These are phyloP conservation scores for Sebastes alutus DNA, from an alignment of 2,797 vertebrate species.

Conservation along the genomic window DNA sequence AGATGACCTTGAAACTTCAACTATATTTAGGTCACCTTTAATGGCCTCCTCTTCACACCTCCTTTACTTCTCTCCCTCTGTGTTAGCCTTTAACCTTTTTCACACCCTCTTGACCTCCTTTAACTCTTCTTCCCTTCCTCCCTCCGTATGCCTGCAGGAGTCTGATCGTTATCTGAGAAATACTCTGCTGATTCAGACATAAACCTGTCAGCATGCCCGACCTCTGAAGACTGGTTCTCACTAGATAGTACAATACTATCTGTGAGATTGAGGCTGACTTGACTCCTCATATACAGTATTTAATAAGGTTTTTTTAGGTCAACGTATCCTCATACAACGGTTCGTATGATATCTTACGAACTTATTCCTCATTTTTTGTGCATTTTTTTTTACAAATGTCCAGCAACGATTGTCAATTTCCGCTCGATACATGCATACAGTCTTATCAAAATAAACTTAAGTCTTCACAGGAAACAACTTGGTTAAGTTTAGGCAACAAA, in stretches of 20 bases:
- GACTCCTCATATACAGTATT: not conserved
- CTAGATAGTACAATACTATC: not conserved
- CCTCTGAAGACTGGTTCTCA: not conserved
- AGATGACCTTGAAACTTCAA: constrained; percentile 42
- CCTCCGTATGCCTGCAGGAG: not conserved
- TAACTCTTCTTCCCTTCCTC: not conserved
- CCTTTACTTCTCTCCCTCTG: not conserved
- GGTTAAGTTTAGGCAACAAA: no score
- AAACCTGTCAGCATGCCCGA: not conserved
- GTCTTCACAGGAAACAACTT: no score
- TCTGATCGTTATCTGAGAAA: not conserved
- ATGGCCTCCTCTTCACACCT: not conserved
- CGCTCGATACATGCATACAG: no score
- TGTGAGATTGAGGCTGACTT: fast-evolving
- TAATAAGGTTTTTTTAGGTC: not conserved
- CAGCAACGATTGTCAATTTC: no score
- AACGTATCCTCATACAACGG: no score
- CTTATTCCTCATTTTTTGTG: no score
- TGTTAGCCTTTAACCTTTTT: constrained; percentile 11
- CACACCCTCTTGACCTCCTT: constrained; percentile 7
- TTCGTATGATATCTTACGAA: no score
- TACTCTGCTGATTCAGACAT: not conserved
- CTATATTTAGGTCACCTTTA: constrained; percentile 29
- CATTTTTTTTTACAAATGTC: fast-evolving
- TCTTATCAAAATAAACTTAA: no score